A percentile compares a stretch with the other conserved stretches of the same genome.
Evolutionary conservation across 2,113 vertebrate genomes (phyloP).

Genomic region (Scytalopus superciliaris): DNA sequence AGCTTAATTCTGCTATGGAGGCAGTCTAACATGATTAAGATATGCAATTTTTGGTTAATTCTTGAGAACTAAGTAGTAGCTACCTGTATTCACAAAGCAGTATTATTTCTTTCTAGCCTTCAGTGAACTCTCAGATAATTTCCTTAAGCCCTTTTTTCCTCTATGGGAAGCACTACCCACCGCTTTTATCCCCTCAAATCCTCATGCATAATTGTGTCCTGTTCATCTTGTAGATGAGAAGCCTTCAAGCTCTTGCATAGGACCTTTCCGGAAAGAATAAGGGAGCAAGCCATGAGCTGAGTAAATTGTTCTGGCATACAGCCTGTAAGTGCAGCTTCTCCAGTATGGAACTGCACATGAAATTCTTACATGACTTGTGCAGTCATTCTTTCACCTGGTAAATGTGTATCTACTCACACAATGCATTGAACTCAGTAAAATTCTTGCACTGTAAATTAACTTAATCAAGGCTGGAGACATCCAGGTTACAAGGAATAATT

Average conservation of each 20-base stretch:
- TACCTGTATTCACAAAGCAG: background rate
- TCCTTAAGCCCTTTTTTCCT: background rate
- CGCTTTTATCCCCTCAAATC: background rate
- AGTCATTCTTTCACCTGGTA: background rate
- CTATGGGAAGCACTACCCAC: background rate
- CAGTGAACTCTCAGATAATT: background rate
- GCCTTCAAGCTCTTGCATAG: background rate
- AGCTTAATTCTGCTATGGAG: background rate
- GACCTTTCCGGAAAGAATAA: background rate
- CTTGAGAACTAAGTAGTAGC: background rate
- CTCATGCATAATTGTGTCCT: background rate
- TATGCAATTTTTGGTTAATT: background rate
- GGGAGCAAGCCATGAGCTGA: background rate
- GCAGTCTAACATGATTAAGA: background rate
- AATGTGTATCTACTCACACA: background rate
- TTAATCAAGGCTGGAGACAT: background rate
- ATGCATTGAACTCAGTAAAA: background rate
- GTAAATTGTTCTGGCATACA: background rate
- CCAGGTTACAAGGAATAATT: background rate
- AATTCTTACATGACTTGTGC: background rate
- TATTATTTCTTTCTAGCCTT: background rate
- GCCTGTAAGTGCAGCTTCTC: background rate
- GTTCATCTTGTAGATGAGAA: background rate
- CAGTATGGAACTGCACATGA: background rate
- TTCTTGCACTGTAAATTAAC: background rate